Evolutionary conservation across 2,888 invertebrate genomes (phyloP).

Genomic region (Hydropsyche betteni): DNA sequence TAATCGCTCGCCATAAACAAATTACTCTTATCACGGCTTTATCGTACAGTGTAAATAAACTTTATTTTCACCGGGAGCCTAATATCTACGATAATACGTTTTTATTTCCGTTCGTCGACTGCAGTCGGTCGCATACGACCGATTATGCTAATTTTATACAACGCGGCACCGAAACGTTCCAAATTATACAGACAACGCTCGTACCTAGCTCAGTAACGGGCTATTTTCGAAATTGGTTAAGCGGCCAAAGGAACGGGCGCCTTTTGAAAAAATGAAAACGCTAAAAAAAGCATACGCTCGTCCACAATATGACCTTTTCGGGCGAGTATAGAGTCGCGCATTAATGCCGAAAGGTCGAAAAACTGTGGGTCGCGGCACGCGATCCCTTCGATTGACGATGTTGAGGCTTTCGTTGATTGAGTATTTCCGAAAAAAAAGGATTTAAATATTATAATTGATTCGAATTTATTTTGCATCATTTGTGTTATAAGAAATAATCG

Average conservation of each 20-base stretch:
- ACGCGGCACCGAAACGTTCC: background rate
- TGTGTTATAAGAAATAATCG: too few relatives aligned
- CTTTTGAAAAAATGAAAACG: background rate
- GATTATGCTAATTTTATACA: conserved; percentile 16
- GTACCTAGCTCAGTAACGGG: conserved; percentile 5
- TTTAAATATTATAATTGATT: too few relatives aligned
- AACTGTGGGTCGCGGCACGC: conserved; percentile 29
- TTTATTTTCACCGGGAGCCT: too few relatives aligned
- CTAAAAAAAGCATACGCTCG: background rate
- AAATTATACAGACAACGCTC: background rate
- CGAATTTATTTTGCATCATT: too few relatives aligned
- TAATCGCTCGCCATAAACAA: too few relatives aligned
- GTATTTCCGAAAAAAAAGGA: background rate
- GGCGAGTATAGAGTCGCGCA: background rate
- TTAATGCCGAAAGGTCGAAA: conserved; percentile 12
- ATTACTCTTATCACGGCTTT: too few relatives aligned
- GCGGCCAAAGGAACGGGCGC: background rate
- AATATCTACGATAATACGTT: background rate
- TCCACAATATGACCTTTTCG: conserved; percentile 15
- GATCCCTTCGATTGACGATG: conserved; percentile 21
- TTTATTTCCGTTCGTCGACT: background rate
- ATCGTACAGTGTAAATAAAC: too few relatives aligned
- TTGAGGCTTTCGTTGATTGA: background rate
- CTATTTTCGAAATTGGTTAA: conserved; percentile 26
- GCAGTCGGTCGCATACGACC: background rate